Evolutionary conservation across 2,797 vertebrate species (phyloP).

Genomic region (Darevskia mixta): DNA sequence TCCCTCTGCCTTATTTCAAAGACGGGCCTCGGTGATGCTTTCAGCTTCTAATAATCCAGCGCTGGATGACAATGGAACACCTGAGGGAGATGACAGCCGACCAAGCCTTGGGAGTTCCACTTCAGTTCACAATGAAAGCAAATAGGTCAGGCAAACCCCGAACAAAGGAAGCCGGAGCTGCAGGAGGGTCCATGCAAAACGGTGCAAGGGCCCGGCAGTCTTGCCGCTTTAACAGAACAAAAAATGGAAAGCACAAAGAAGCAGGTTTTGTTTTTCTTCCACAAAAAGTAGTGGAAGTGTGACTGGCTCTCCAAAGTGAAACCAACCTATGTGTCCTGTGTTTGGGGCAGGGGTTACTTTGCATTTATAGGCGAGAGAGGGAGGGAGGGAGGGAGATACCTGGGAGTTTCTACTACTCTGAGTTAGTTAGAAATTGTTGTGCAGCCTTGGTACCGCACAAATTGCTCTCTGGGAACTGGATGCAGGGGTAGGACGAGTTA

Average conservation of each 20-base stretch:
- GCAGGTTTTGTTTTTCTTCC: neutral
- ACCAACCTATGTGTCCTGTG: neutral
- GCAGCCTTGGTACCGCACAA: neutral
- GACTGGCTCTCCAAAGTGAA: neutral
- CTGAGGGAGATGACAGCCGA: conserved; percentile 13
- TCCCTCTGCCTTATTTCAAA: neutral
- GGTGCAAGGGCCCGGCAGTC: neutral
- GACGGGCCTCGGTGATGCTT: neutral
- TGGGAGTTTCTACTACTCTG: neutral
- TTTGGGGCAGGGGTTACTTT: neutral
- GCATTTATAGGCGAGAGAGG: neutral
- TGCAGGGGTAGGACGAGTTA: neutral
- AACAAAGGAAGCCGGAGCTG: conserved; percentile 16
- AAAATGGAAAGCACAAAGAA: neutral
- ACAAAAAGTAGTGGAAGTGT: neutral
- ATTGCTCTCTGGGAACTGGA: neutral
- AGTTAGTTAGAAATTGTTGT: neutral
- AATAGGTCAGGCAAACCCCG: conserved; percentile 17
- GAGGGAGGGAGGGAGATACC: neutral
- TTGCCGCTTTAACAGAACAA: neutral
- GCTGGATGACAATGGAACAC: conserved; percentile 24
- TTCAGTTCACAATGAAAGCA: conserved; percentile 28
- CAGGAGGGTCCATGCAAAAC: conserved; percentile 2
- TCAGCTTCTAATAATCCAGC: conserved; percentile 6
- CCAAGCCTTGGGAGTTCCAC: conserved; percentile 10